A percentile compares a stretch with the other conserved stretches of the same genome.
These are phyloP conservation scores for Chiridota heheva DNA, from an alignment of 35 echinoderm and acorn worm genomes.

Conservation along the genomic window DNA sequence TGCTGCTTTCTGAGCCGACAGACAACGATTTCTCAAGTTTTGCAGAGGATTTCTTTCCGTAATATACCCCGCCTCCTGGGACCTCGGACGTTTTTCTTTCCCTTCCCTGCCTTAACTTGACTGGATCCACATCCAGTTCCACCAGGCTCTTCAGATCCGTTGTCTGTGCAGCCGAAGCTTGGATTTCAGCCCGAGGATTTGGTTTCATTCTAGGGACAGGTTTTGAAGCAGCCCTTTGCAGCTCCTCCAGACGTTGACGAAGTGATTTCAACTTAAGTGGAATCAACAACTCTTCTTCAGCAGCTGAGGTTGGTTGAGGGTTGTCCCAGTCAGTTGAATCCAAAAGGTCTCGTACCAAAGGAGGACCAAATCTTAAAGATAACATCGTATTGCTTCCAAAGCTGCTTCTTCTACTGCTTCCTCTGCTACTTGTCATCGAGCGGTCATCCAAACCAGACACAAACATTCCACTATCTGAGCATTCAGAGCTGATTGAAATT, in stretches of 20 bases:
- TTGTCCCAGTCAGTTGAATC: conserved; percentile 19
- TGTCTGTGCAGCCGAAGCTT: too few relatives aligned
- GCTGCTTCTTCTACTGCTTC: conserved; percentile 73
- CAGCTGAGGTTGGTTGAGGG: not conserved
- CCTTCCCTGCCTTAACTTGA: too few relatives aligned
- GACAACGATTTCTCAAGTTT: too few relatives aligned
- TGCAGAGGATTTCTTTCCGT: too few relatives aligned
- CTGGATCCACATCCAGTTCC: too few relatives aligned
- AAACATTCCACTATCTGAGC: conserved; percentile 32
- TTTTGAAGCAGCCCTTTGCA: conserved; percentile 78
- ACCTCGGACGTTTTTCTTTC: too few relatives aligned
- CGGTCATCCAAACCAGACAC: conserved; percentile 18
- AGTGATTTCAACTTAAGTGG: conserved; percentile 64
- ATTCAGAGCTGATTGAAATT: conserved; percentile 24
- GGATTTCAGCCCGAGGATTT: too few relatives aligned
- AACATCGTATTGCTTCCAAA: not conserved
- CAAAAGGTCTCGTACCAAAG: conserved; percentile 1
- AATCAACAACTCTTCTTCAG: conserved; percentile 38
- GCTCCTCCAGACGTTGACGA: conserved; percentile 68
- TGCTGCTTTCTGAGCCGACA: too few relatives aligned
- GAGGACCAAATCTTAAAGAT: not conserved
- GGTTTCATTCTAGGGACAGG: conserved; percentile 79
- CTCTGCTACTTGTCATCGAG: conserved; percentile 46
- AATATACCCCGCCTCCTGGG: too few relatives aligned
- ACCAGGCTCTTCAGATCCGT: too few relatives aligned